A percentile compares a stretch with the other conserved stretches of the same genome.
These are phyloP conservation scores for Betta splendens DNA, from an alignment of 2,797 vertebrate species.

Conservation along the genomic window DNA sequence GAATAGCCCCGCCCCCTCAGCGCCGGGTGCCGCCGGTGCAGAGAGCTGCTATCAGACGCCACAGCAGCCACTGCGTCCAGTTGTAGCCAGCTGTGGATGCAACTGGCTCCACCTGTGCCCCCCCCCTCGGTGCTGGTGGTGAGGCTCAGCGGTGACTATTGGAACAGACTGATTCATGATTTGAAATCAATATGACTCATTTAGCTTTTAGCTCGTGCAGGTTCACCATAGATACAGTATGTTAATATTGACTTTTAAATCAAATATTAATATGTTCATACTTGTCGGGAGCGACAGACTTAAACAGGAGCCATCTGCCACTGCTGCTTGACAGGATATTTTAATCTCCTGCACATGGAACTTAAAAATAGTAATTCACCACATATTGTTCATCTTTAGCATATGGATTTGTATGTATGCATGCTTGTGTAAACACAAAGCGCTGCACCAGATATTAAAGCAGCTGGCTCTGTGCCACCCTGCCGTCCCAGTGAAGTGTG, in stretches of 20 bases:
- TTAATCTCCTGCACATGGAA: constrained; percentile 13
- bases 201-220: no score
- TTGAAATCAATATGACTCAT: background rate
- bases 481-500: constrained; percentile 68
- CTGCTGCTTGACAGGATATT: constrained; percentile 18
- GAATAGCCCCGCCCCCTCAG: constrained; percentile 42
- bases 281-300: constrained; percentile 27
- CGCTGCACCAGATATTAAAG: constrained; percentile 47
- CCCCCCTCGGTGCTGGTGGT: no score
- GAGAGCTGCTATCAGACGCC: constrained; percentile 34
- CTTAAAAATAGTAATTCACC: constrained; percentile 24
- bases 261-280: constrained; percentile 8
- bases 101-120: constrained; percentile 15
- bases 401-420: constrained; percentile 61
- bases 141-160: background rate
- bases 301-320: constrained; percentile 51
- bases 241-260: constrained; percentile 3
- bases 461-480: constrained; percentile 62
- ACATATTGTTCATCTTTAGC: constrained; percentile 48
- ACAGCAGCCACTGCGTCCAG: constrained; percentile 48
- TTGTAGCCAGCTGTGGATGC: constrained; percentile 47
- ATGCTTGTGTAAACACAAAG: constrained; percentile 52
- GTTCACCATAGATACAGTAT: no score
- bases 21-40: no score
- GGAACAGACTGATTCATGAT: background rate